Percentiles rank a stretch among this genome's conserved stretches.
phyloP scores from a whole-genome alignment of 2,888 invertebrate genomes.

The Gymnocheta viridis region DNA sequence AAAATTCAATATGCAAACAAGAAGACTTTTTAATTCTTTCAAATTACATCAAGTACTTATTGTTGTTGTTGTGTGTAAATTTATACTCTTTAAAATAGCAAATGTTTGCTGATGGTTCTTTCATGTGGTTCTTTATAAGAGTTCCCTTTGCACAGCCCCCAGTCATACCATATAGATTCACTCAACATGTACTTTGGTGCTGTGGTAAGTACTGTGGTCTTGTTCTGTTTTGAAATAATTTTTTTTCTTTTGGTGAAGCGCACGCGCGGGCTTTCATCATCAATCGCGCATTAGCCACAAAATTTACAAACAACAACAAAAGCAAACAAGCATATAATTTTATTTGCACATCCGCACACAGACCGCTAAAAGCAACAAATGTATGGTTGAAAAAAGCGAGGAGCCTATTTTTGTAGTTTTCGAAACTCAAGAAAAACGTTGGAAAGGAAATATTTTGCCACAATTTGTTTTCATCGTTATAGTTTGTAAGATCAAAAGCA shows the following conservation, averaged over 20 bases:
- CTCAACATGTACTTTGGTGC: conserved; percentile 24
- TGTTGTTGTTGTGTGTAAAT: conserved; percentile 46
- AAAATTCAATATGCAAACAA: conserved; percentile 63
- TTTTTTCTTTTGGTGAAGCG: conserved; percentile 44
- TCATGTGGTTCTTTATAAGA: conserved; percentile 54
- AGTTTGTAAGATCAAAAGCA: conserved; percentile 32
- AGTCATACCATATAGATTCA: conserved; percentile 54
- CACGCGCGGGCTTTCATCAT: conserved; percentile 72
- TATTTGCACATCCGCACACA: conserved; percentile 76
- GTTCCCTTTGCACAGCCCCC: conserved; percentile 29
- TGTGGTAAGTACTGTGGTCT: conserved; percentile 57
- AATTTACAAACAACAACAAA: conserved; percentile 52
- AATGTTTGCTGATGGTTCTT: conserved; percentile 45
- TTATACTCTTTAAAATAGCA: conserved; percentile 56
- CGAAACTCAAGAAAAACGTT: background rate
- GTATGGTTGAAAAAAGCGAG: background rate
- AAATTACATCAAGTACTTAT: conserved; percentile 44
- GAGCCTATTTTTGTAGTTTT: background rate
- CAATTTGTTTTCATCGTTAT: conserved; percentile 64
- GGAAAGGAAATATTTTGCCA: conserved; percentile 37
- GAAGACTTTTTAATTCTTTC: conserved; percentile 57
- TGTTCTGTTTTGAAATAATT: conserved; percentile 3
- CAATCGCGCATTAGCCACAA: conserved; percentile 72
- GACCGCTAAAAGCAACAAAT: conserved; percentile 16
- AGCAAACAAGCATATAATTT: conserved; percentile 75